Evolutionary conservation across 2,888 invertebrate genomes (phyloP).

Genomic region (Plebejus melissa): DNA sequence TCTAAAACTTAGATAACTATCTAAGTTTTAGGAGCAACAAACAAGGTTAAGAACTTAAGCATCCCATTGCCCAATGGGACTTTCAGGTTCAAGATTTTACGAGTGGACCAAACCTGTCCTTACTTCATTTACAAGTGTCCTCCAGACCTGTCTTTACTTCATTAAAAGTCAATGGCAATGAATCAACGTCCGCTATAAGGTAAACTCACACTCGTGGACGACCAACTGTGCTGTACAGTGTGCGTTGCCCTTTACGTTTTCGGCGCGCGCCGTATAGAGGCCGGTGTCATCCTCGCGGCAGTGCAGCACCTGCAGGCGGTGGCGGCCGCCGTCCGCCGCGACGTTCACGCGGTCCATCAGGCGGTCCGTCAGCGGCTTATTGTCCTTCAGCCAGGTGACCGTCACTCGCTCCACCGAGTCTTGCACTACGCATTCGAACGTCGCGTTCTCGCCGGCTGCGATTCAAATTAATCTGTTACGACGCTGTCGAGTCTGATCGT

Average conservation of each 20-base stretch:
- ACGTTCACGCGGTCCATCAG: constrained; percentile 86
- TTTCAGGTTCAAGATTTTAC: not conserved
- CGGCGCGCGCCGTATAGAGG: constrained; percentile 93
- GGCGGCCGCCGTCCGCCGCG: constrained; percentile 76
- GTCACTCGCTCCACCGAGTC: constrained; percentile 78
- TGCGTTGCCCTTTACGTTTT: constrained; percentile 87
- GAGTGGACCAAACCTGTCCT: not conserved
- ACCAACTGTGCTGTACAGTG: constrained; percentile 93
- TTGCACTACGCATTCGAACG: constrained; percentile 87
- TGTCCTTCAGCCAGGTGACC: constrained; percentile 93
- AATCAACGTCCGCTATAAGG: not conserved
- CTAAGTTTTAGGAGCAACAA: not conserved
- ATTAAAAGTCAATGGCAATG: not conserved
- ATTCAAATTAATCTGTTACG: constrained; percentile 46
- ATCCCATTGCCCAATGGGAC: not conserved
- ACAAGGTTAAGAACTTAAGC: not conserved
- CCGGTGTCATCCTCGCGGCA: constrained; percentile 90
- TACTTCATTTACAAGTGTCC: not conserved
- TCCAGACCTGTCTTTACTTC: not conserved
- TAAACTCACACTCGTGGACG: constrained; percentile 88
- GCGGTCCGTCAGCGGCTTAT: constrained; percentile 87
- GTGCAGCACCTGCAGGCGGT: constrained; percentile 87
- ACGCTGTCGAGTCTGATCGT: constrained; percentile 31
- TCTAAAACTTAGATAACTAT: not conserved
- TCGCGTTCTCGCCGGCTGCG: constrained; percentile 89